Percentiles rank a stretch among this genome's conserved stretches.
phyloP scores from a whole-genome alignment of 2,797 vertebrate species.

The Pyrrhura leucotis region DNA sequence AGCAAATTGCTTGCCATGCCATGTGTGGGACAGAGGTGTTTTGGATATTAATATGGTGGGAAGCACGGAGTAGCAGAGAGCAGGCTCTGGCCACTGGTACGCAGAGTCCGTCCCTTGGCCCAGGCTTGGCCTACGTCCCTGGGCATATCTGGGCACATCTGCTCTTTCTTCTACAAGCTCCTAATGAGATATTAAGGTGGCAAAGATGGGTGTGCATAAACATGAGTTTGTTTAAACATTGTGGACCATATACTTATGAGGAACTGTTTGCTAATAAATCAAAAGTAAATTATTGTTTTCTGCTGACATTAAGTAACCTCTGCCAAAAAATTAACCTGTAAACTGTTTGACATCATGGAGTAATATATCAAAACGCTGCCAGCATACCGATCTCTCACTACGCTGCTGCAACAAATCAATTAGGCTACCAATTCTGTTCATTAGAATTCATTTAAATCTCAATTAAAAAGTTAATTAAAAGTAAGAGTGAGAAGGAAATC shows the following conservation, averaged over 20 bases:
- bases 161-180: neutral
- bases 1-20: neutral
- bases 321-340: constrained; percentile 76
- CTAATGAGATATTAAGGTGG: neutral
- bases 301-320: constrained; percentile 55
- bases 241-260: neutral
- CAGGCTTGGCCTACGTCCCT: neutral
- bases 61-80: rapidly evolving
- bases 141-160: neutral
- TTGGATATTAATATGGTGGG: rapidly evolving
- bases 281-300: constrained; percentile 58
- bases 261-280: constrained; percentile 19
- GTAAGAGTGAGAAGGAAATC: constrained; percentile 78
- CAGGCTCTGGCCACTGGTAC: rapidly evolving
- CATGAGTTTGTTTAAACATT: neutral
- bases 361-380: constrained; percentile 58
- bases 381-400: constrained; percentile 66
- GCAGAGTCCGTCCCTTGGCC: neutral
- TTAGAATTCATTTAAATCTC: constrained; percentile 83
- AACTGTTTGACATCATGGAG: constrained; percentile 62
- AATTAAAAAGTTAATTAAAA: constrained; percentile 84
- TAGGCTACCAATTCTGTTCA: constrained; percentile 80
- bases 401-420: constrained; percentile 80
- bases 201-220: neutral
- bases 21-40: neutral